Percentiles rank a stretch among this genome's conserved stretches.
These are phyloP conservation scores for Muschampia plurimacula DNA, from an alignment of 2,888 invertebrate species.

Conservation along the genomic window DNA sequence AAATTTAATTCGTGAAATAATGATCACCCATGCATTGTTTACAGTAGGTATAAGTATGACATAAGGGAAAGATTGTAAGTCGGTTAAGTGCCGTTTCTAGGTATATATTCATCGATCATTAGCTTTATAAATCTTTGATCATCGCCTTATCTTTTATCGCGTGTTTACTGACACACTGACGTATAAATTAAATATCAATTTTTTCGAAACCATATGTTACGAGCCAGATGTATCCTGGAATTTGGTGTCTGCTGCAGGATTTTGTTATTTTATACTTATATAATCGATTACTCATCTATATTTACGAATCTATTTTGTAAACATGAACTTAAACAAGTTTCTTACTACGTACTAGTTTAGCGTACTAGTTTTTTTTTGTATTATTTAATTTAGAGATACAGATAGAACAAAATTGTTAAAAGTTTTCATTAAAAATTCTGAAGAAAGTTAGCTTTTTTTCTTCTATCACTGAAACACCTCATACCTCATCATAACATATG, in stretches of 20 bases:
- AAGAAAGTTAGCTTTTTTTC: too few relatives aligned
- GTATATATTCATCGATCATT: slow-evolving; percentile 2
- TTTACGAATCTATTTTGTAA: too few relatives aligned
- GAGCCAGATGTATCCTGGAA: too few relatives aligned
- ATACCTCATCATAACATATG: too few relatives aligned
- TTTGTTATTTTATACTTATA: too few relatives aligned
- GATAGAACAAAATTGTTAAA: too few relatives aligned
- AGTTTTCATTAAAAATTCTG: too few relatives aligned
- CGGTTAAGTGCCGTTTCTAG: slow-evolving; percentile 4
- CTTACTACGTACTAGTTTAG: too few relatives aligned
- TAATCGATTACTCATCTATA: too few relatives aligned
- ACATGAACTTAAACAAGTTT: background rate
- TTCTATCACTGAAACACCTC: too few relatives aligned
- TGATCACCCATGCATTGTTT: background rate
- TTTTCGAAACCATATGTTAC: background rate
- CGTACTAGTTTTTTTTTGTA: background rate
- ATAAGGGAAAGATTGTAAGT: slow-evolving; percentile 7
- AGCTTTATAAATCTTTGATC: slow-evolving; percentile 10
- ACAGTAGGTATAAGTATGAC: background rate
- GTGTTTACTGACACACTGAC: slow-evolving; percentile 15
- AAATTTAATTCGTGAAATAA: slow-evolving; percentile 4
- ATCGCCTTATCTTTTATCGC: slow-evolving; percentile 19
- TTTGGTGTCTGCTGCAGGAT: too few relatives aligned
- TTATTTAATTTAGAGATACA: too few relatives aligned
- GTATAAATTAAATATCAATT: background rate